Base-by-base conservation (phyloP, 2,888 invertebrate species). In the Metacarcinus magister region DNA sequence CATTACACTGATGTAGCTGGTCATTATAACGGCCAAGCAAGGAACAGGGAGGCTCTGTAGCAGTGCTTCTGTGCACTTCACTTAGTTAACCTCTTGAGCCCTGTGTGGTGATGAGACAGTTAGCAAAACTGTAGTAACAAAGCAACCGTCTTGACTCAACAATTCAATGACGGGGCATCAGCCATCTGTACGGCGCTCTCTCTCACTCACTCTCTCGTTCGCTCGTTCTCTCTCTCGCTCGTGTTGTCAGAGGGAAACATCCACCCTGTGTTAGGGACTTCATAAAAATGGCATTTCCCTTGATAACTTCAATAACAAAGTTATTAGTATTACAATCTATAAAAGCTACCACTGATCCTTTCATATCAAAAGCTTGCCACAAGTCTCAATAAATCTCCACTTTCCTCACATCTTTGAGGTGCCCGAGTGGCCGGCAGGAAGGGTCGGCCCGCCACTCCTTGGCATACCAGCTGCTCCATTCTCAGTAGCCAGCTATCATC, bases 401-500 rank as follows among this genome's bases (percentile, higher is more conserved):
- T 39, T 46, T 44, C 16, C 67, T 44, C 43, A 39, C 16, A 19
- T 39, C 39, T 87, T 10, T 28, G 75, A 82, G 75, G 75, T 28
- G 75, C 28, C 75, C 0, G 75, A 82, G 75, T 82, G 75, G 23
- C 23, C 3, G 60, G 60, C 60, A 28, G 28, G 75, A n/a, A 75
- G n/a, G 75, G 87, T 39, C 13, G 39, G 28, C 87, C 87, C 5
- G 87, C 87, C 87, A 87, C 87, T 28, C 82, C 82, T 67, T 44
- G n/a, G 54, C 54, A 39, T 89, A 93, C 48, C 48, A 60, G 89
- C 94, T 94, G 94, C 89, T 91, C 94, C 89, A 48, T 90, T 89
- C 89, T 93, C 75, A 90, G 75, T 90, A 94, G 44, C 95, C 95
- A 91, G 23, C 95, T 46, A 95, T 96, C 96, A 96, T 96, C 96